A percentile compares a stretch with the other conserved stretches of the same genome.
These are phyloP conservation scores for Gymnodraco acuticeps DNA, from an alignment of 2,797 vertebrate genomes.

Conservation along the genomic window DNA sequence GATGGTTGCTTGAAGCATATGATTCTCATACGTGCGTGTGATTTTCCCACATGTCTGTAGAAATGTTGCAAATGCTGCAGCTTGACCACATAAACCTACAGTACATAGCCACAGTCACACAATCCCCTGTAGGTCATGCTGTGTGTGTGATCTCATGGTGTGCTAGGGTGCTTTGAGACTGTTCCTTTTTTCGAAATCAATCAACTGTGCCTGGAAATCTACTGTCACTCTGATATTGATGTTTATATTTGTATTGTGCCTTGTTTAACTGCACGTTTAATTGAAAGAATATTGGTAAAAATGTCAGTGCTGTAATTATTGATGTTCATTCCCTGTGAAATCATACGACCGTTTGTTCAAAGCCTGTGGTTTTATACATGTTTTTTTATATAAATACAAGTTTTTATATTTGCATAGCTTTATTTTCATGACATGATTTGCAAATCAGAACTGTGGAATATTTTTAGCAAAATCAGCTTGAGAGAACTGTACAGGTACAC, in stretches of 20 bases:
- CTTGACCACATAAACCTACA: conserved; percentile 36
- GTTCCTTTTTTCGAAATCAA: neutral
- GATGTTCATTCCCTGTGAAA: conserved; percentile 13
- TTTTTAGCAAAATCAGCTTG: neutral
- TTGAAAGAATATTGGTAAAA: neutral
- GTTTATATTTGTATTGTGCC: neutral
- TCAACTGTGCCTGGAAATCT: neutral
- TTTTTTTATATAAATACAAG: neutral
- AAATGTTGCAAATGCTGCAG: neutral
- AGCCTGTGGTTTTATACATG: neutral
- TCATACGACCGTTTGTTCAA: neutral
- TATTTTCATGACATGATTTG: conserved; percentile 1
- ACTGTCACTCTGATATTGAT: neutral
- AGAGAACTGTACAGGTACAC: neutral
- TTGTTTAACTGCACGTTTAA: conserved; percentile 5
- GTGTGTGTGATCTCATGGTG: neutral
- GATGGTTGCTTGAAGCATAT: neutral
- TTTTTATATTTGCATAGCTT: conserved; percentile 33
- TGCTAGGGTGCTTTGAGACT: neutral
- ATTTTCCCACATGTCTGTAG: neutral
- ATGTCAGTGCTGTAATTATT: conserved; percentile 22
- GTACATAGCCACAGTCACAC: neutral
- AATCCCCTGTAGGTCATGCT: neutral
- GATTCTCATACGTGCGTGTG: neutral
- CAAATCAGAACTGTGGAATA: conserved; percentile 22